Percentiles rank a stretch among this genome's conserved stretches.
phyloP scores from a whole-genome alignment of 2,888 invertebrate genomes.

The Vesta saturnalis region DNA sequence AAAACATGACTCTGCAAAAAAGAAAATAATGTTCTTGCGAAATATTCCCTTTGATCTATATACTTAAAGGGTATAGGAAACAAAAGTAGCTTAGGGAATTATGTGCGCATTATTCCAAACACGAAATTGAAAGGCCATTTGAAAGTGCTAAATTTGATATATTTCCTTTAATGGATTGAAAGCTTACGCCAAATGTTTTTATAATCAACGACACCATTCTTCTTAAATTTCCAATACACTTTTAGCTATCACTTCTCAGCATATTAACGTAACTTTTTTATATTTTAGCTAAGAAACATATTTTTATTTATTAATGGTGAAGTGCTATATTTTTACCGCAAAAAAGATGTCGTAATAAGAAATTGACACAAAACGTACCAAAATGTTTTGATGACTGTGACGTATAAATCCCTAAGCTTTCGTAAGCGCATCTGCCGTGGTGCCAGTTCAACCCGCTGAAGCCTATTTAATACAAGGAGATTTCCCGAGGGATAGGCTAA shows the following conservation, averaged over 20 bases:
- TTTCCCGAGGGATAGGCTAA: constrained; percentile 53
- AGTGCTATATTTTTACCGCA: background rate
- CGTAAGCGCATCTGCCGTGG: constrained; percentile 50
- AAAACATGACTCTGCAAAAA: background rate
- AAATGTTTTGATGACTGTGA: constrained; percentile 44
- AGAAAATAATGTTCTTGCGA: background rate
- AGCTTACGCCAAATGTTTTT: constrained; percentile 38
- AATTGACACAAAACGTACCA: constrained; percentile 22
- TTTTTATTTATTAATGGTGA: too few species aligned
- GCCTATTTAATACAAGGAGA: constrained; percentile 54
- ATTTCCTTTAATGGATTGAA: constrained; percentile 43
- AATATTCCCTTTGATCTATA: constrained; percentile 31
- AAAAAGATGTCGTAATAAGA: background rate
- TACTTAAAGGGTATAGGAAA: constrained; percentile 31
- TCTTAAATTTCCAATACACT: constrained; percentile 25
- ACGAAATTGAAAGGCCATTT: constrained; percentile 41
- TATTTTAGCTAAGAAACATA: too few species aligned
- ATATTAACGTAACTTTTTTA: background rate
- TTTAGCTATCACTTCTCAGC: background rate
- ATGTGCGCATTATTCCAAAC: constrained; percentile 39
- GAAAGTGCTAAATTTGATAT: constrained; percentile 45
- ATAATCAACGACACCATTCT: constrained; percentile 33
- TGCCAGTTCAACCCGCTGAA: constrained; percentile 48
- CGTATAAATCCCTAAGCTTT: constrained; percentile 51
- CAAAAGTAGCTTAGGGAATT: constrained; percentile 42